Base-by-base conservation (phyloP, 2,888 invertebrate species). In the Empis stercorea region DNA sequence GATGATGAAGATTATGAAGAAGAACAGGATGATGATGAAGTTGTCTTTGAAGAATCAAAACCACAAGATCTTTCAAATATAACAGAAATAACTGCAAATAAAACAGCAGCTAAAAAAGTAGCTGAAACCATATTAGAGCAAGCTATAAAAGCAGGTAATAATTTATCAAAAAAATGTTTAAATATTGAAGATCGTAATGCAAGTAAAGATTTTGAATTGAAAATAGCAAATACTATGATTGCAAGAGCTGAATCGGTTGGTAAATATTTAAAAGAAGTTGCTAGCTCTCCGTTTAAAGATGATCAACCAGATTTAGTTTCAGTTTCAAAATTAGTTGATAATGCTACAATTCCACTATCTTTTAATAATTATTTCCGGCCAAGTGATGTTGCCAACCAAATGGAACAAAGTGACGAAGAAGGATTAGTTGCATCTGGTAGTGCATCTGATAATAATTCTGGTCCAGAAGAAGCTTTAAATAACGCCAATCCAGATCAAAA, bases 381-480 rank as follows among this genome's bases (percentile, higher is more conserved):
- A 44, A 66, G 66, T 49, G 65, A 64, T 34, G 64, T 65, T 10
- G 64, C 62, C 46, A 67, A 66, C 43, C 65, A 68, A 49, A 63
- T 66, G 63, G 70, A 70, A 46, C 69, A 68, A 34, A 69, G 69
- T 51, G 82, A 82, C 60, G 79, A 79, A 60, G 89, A 88, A 61
- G 87, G 87, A 14, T 74, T 87, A 1, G 79, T 87, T 0, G 87
- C 87, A 4, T 84, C 85, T 7, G 76, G 77, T 14, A 78, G 78
- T 55, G 84, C 85, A 13, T 87, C 87, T 56, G 87, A 87, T 64
- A 87, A 86, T 59, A 81, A 82, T 57, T 86, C 87, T 13, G 87
- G 87, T 52, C 84, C 86, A 52, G 87, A 87, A 64, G 87, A 87
- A 39, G 58, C 60, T 38, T 57, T 59, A 49, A 56, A 59, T 37